Evolutionary conservation across 2,888 invertebrate species (phyloP), one percentile per base, ranked within the genome.

Genomic region (Pseudococcus jackbeardsleyi): DNA sequence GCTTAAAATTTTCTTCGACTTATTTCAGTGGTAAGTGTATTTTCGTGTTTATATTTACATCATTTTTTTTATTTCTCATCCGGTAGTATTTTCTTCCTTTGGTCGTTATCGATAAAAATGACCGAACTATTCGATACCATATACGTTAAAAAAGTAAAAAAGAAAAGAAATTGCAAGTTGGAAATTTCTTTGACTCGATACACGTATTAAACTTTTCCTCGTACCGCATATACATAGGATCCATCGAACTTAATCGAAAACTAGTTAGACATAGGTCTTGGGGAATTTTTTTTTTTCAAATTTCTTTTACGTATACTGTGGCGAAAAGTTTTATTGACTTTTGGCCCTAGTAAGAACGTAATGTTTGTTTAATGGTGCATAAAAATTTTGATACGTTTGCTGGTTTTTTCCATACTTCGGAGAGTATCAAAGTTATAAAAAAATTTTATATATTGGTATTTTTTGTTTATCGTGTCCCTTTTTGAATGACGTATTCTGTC

Each of bases 361-460:
- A 82, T 82, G 79, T 46, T 46, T 82, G 79, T 82, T 82, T 82
- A 82, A 82, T 82, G 79, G 79, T 82, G 79, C 46, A 82, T 82
- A 82, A 82, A 82, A 82, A 82, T 82, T 82, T 82, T 46, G 79
- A 82, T 82, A 46, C 19, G 79, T 82, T 82, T 82, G 79, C 79
- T 46, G 46, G n/a, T 19, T 42, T 82, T 82, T 46, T 82, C 11
- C 17, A 33, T 72, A 17, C 33, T 26, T 17, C 33, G 33, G 33
- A 72, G 33, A 1, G 17, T 72, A 72, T 72, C 33, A 17, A 33
- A 33, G 72, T 72, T 19, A 17, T 72, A 72, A 72, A 72, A 72
- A 72, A 72, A 72, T 72, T 72, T 72, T 72, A 72, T 72, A 72
- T 12, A 72, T 72, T 33, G 72, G 33, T 17, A 72, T 72, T 72